Percentiles rank a stretch among this genome's conserved stretches.
Evolutionary conservation across 2,113 vertebrate species (phyloP).

Genomic region (Bos indicus): DNA sequence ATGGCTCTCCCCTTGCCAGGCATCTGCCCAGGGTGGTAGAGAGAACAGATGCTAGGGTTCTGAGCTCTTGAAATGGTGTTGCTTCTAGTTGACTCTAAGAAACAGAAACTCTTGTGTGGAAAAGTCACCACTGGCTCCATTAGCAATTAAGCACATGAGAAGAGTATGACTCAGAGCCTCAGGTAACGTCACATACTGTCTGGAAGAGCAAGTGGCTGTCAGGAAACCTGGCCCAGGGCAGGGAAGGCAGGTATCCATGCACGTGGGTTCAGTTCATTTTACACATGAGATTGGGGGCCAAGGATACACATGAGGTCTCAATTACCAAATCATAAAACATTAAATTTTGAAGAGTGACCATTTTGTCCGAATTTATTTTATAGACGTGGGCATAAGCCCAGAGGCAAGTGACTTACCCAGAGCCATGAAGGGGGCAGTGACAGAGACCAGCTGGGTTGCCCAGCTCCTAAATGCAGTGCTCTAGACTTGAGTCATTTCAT

Average conservation of each 20-base stretch:
- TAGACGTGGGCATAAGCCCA: background rate
- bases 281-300: background rate
- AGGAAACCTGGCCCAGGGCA: background rate
- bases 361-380: background rate
- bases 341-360: background rate
- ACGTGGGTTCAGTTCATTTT: background rate
- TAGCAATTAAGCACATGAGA: background rate
- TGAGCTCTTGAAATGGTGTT: background rate
- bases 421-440: background rate
- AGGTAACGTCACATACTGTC: background rate
- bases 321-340: background rate
- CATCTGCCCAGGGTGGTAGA: background rate
- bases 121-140: slow-evolving; percentile 28
- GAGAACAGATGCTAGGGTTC: background rate
- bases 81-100: slow-evolving; percentile 56
- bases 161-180: background rate
- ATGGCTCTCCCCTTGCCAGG: accelerated
- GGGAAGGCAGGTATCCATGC: background rate
- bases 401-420: background rate
- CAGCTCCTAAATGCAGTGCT: background rate
- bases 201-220: background rate
- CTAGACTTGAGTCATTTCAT: background rate
- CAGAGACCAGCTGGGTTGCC: background rate
- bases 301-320: background rate
- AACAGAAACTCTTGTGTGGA: slow-evolving; percentile 39